A percentile compares a stretch with the other conserved stretches of the same genome.
These are phyloP conservation scores for Phymastichus coffea DNA, from an alignment of 1,140 invertebrate species.

Conservation along the genomic window DNA sequence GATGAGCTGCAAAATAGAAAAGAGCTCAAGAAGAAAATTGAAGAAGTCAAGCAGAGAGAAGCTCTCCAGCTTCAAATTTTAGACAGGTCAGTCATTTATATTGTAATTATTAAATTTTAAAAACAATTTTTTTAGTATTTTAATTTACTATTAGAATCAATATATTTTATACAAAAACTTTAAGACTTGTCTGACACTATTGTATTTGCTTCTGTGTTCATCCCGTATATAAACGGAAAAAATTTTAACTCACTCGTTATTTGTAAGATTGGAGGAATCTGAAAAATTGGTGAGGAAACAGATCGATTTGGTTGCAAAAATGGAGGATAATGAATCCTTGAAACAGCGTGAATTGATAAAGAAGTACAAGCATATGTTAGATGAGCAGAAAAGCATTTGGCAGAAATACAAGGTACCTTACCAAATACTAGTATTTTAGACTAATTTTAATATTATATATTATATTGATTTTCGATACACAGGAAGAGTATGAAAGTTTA, in stretches of 20 bases:
- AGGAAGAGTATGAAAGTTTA: conserved; percentile 20
- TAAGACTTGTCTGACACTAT: too few relatives aligned
- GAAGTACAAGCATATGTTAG: conserved; percentile 13
- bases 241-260: too few relatives aligned
- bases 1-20: conserved; percentile 9
- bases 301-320: conserved; percentile 4
- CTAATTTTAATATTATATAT: not conserved
- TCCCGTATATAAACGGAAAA: too few relatives aligned
- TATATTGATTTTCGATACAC: not conserved
- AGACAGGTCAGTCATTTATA: conserved; percentile 12
- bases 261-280: conserved; percentile 21
- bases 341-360: conserved; percentile 7
- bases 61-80: conserved; percentile 10
- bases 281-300: conserved; percentile 6
- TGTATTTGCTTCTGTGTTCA: too few relatives aligned
- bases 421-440: not conserved
- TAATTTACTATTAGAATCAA: not conserved
- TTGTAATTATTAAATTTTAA: not conserved
- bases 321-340: conserved; percentile 13
- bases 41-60: conserved; percentile 12
- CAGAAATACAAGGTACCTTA: conserved; percentile 19
- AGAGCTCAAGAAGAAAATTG: conserved; percentile 15
- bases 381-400: conserved; percentile 7
- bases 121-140: not conserved
- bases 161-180: too few relatives aligned